Evolutionary conservation across 2,888 invertebrate genomes (phyloP).

Genomic region (Cephus pygmeus): DNA sequence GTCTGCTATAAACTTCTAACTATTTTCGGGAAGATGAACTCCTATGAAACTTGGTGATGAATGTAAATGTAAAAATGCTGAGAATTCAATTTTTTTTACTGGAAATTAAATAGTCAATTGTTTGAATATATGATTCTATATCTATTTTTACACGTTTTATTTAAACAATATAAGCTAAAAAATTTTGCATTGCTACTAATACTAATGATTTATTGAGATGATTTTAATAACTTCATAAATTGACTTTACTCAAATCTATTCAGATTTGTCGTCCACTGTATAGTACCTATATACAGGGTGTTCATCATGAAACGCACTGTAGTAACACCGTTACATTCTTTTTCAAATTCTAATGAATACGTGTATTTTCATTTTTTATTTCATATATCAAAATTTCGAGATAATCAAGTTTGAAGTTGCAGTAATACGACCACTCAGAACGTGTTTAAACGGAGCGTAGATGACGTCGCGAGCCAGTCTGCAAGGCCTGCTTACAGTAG

Average conservation of each 20-base stretch:
- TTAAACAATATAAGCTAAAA: too few relatives aligned
- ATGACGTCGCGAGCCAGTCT: too few relatives aligned
- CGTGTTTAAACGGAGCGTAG: too few relatives aligned
- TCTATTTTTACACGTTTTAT: not conserved
- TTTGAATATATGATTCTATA: not conserved
- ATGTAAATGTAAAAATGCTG: not conserved
- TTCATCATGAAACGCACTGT: too few relatives aligned
- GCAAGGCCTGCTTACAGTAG: too few relatives aligned
- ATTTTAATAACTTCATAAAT: not conserved
- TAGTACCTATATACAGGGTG: not conserved
- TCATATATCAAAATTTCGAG: too few relatives aligned
- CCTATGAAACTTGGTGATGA: not conserved
- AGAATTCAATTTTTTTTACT: not conserved
- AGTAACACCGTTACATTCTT: too few relatives aligned
- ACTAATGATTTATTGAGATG: not conserved
- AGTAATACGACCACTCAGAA: too few relatives aligned
- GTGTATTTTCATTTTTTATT: too few relatives aligned
- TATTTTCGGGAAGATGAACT: not conserved
- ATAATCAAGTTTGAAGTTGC: too few relatives aligned
- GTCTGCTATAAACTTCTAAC: not conserved
- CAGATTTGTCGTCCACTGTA: not conserved
- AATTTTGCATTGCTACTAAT: not conserved
- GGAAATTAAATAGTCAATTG: not conserved
- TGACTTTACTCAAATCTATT: not conserved
- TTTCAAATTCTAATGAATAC: too few relatives aligned